phyloP scores from a whole-genome alignment of 2,113 vertebrate genomes.

The Budorcas taxicolor region DNA sequence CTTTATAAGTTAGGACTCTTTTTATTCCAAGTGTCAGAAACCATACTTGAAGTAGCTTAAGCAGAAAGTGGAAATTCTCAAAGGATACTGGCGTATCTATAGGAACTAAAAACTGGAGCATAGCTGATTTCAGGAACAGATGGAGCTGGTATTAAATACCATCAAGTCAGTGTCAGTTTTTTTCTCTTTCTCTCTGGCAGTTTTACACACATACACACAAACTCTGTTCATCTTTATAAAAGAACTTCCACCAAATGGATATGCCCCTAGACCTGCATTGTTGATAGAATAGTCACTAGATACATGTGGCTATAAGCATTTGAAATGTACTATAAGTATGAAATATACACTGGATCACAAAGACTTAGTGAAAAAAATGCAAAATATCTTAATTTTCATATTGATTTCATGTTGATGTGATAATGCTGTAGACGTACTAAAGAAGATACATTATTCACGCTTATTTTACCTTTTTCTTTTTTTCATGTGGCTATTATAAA shows the following conservation, averaged over 20 bases:
- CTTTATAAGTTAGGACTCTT: not conserved
- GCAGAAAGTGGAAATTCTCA: not conserved
- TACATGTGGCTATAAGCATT: not conserved
- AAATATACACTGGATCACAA: not conserved
- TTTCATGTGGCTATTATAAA: not conserved
- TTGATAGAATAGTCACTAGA: not conserved
- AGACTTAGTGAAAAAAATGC: not conserved
- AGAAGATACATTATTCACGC: not conserved
- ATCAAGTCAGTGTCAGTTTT: not conserved
- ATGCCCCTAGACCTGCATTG: not conserved
- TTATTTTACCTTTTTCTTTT: not conserved
- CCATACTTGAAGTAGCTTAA: not conserved
- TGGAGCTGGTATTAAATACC: not conserved
- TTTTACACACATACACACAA: not conserved
- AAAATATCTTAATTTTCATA: not conserved
- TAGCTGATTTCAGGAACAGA: not conserved
- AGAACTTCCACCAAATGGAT: not conserved
- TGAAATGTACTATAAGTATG: not conserved
- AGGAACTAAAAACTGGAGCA: not conserved
- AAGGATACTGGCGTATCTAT: not conserved
- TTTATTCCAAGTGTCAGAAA: constrained; percentile 11
- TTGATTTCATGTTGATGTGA: not conserved
- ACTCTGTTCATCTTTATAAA: not conserved
- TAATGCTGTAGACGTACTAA: not conserved
- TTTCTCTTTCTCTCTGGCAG: not conserved